These are phyloP conservation scores for Hemistola chrysoprasaria DNA, from an alignment of 2,888 invertebrate species.

Conservation along the genomic window DNA sequence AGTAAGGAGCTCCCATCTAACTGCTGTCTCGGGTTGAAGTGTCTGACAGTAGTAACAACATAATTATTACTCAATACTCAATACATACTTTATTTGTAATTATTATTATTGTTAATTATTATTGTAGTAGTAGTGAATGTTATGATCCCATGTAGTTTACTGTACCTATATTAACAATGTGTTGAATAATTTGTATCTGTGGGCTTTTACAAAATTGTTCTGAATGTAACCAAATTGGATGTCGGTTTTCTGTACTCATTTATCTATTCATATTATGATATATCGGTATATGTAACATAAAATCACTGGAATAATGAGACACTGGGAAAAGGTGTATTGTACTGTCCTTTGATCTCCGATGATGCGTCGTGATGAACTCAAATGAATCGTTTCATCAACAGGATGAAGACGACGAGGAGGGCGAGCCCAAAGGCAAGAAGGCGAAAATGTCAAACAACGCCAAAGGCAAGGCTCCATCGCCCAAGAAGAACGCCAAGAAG, in stretches of 20 bases:
- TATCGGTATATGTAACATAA: conserved; percentile 19
- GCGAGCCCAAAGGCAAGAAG: conserved; percentile 90
- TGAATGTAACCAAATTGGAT: conserved; percentile 50
- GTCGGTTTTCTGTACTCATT: conserved; percentile 79
- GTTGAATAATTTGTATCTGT: not conserved
- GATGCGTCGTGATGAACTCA: not conserved
- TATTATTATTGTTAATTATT: too few relatives aligned
- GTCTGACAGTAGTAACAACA: too few relatives aligned
- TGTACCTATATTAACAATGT: conserved; percentile 31
- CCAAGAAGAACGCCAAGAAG: conserved; percentile 87
- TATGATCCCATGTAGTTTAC: not conserved
- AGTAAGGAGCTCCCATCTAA: conserved; percentile 66
- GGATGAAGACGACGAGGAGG: conserved; percentile 89
- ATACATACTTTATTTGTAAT: too few relatives aligned
- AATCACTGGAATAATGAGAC: too few relatives aligned
- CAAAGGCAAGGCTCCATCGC: conserved; percentile 86
- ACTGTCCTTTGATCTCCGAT: too few relatives aligned
- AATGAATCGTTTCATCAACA: conserved; percentile 39
- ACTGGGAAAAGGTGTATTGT: too few relatives aligned
- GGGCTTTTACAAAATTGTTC: not conserved
- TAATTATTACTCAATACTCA: too few relatives aligned
- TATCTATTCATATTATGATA: conserved; percentile 73
- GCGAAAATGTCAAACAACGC: conserved; percentile 87
- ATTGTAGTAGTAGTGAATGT: too few relatives aligned
- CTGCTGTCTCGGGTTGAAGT: too few relatives aligned